Percentiles rank a stretch among this genome's conserved stretches.
These are phyloP conservation scores for Nomada fabriciana DNA, from an alignment of 2,888 invertebrate genomes.

Conservation along the genomic window DNA sequence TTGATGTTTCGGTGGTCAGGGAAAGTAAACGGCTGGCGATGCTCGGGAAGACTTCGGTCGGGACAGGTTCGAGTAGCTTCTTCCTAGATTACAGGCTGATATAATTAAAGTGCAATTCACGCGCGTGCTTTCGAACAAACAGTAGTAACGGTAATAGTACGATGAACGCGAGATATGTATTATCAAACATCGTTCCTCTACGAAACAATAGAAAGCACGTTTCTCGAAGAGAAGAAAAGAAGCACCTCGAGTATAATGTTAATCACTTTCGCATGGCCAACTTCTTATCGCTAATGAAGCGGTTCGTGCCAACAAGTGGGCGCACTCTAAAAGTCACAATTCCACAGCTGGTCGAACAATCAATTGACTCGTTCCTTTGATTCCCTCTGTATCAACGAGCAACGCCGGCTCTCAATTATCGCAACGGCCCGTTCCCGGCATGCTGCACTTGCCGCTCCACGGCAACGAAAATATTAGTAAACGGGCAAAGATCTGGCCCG, in stretches of 20 bases:
- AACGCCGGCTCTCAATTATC: conserved; percentile 59
- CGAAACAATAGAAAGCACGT: background rate
- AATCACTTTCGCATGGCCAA: background rate
- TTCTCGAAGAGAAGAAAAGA: background rate
- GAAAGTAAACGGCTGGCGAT: conserved; percentile 19
- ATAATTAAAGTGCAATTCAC: background rate
- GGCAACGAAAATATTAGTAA: conserved; percentile 71
- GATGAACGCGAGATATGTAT: no score
- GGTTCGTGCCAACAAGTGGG: conserved; percentile 59
- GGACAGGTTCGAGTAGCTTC: conserved; percentile 19
- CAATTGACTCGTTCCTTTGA: conserved; percentile 47
- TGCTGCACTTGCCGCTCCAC: conserved; percentile 48
- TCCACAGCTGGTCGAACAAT: conserved; percentile 36
- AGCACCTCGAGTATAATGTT: no score
- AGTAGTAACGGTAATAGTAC: no score
- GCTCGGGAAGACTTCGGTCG: background rate
- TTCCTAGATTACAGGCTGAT: conserved; percentile 7
- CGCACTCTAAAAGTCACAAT: conserved; percentile 32
- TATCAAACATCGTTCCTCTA: no score
- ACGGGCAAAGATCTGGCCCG: conserved; percentile 54
- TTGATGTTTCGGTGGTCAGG: background rate
- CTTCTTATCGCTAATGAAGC: conserved; percentile 36
- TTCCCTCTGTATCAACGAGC: conserved; percentile 33
- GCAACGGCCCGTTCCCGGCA: conserved; percentile 36
- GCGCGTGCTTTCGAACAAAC: no score